Evolutionary conservation across 2,888 invertebrate species (phyloP).

Genomic region (Troilus luridus): DNA sequence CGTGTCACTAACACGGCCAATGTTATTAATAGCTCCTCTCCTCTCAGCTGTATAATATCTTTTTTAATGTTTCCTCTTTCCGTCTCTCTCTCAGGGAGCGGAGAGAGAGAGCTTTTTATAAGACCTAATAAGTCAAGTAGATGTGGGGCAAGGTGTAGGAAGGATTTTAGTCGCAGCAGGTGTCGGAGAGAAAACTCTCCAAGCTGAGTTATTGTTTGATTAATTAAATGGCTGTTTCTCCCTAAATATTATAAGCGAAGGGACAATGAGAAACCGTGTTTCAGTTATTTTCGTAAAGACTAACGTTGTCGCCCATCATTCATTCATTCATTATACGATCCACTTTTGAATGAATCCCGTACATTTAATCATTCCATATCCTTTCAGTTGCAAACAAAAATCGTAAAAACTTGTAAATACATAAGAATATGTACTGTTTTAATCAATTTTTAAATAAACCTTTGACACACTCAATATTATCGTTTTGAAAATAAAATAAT

Average conservation of each 20-base stretch:
- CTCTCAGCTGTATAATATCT: conserved; percentile 51
- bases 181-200: background rate
- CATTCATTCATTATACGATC: too few species aligned
- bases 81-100: background rate
- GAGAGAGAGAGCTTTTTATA: conserved; percentile 9
- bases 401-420: too few species aligned
- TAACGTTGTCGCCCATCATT: background rate
- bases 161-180: conserved; percentile 23
- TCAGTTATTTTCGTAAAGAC: background rate
- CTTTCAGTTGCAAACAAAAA: too few species aligned
- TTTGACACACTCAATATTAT: too few species aligned
- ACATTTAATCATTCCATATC: too few species aligned
- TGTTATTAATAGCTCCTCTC: conserved; percentile 57
- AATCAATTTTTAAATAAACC: too few species aligned
- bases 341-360: too few species aligned
- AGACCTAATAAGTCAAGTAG: conserved; percentile 37
- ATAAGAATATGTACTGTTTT: too few species aligned
- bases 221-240: conserved; percentile 42
- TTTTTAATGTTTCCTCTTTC: conserved; percentile 53
- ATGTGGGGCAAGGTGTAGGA: conserved; percentile 19
- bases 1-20: conserved; percentile 58
- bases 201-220: conserved; percentile 13
- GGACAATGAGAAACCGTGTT: background rate
- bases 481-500: too few species aligned
- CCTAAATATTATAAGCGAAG: background rate